phyloP scores from a whole-genome alignment of 2,113 vertebrate species.

The Alethe diademata region DNA sequence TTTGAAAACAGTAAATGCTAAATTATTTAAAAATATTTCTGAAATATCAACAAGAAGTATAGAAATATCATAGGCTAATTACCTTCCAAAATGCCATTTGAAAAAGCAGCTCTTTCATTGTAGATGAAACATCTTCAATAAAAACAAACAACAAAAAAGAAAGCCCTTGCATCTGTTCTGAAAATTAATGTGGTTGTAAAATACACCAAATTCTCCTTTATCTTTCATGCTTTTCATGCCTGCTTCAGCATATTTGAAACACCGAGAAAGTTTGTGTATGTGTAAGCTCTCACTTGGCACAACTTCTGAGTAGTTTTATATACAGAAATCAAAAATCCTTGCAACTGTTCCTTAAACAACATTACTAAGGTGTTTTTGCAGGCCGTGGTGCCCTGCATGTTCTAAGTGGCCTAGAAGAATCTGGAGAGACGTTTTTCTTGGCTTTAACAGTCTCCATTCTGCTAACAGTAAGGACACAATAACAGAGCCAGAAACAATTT shows the following conservation, averaged over 20 bases:
- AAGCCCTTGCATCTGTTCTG: not conserved
- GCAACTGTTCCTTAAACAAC: not conserved
- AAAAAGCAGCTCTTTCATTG: not conserved
- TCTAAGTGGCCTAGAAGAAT: not conserved
- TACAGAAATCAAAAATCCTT: slow-evolving; percentile 1
- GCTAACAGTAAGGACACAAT: not conserved
- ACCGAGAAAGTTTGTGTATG: not conserved
- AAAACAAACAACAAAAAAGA: not conserved
- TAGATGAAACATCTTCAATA: not conserved
- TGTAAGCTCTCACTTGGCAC: not conserved
- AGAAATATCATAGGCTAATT: slow-evolving; percentile 15
- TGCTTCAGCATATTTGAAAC: slow-evolving; percentile 26
- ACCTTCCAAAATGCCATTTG: slow-evolving; percentile 19
- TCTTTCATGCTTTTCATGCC: not conserved
- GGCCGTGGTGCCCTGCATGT: not conserved
- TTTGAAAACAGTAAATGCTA: slow-evolving; percentile 5
- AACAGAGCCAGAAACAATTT: not conserved
- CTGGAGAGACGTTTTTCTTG: not conserved
- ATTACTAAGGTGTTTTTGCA: not conserved
- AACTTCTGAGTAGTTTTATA: slow-evolving; percentile 8
- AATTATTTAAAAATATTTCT: slow-evolving; percentile 41
- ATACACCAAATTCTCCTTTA: not conserved
- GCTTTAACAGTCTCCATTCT: not conserved
- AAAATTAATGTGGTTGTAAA: not conserved
- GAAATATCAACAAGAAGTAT: not conserved